A percentile compares a stretch with the other conserved stretches of the same genome.
These are phyloP conservation scores for Clostera curtula DNA, from an alignment of 2,888 invertebrate genomes.

Conservation along the genomic window DNA sequence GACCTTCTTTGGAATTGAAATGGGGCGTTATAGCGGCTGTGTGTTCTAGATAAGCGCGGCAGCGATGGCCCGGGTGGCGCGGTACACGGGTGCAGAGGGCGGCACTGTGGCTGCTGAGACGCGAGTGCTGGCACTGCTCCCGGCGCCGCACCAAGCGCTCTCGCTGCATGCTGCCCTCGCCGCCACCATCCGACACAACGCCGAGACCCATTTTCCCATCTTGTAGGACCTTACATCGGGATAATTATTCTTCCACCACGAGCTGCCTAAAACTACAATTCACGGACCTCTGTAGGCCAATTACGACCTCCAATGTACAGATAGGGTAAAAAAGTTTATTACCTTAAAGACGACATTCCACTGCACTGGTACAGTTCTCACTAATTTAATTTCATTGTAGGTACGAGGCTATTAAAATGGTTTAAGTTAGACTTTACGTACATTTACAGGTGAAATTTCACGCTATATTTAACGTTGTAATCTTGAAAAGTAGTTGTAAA, in stretches of 20 bases:
- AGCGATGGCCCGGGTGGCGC: slow-evolving; percentile 61
- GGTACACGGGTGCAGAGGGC: slow-evolving; percentile 47
- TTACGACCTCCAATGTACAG: no score
- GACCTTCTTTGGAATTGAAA: no score
- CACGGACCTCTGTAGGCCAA: no score
- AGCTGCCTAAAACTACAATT: not conserved
- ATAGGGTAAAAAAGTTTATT: no score
- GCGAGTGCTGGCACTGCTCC: slow-evolving; percentile 34
- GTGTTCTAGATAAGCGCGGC: slow-evolving; percentile 38
- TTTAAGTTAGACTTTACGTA: no score
- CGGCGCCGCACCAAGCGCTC: slow-evolving; percentile 29
- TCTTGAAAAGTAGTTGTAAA: no score
- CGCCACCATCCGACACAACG: slow-evolving; percentile 40
- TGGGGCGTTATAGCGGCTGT: not conserved
- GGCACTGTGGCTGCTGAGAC: slow-evolving; percentile 8
- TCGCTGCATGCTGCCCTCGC: slow-evolving; percentile 43
- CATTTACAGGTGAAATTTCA: no score
- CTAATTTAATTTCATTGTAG: no score
- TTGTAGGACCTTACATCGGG: slow-evolving; percentile 25
- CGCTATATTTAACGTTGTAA: no score
- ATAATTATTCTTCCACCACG: not conserved
- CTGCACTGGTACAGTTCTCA: no score
- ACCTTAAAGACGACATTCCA: no score
- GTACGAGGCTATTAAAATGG: no score
- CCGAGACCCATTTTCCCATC: slow-evolving; percentile 40